These are phyloP conservation scores for Dynastes hyllus DNA, from an alignment of 2,888 invertebrate species.

Conservation along the genomic window DNA sequence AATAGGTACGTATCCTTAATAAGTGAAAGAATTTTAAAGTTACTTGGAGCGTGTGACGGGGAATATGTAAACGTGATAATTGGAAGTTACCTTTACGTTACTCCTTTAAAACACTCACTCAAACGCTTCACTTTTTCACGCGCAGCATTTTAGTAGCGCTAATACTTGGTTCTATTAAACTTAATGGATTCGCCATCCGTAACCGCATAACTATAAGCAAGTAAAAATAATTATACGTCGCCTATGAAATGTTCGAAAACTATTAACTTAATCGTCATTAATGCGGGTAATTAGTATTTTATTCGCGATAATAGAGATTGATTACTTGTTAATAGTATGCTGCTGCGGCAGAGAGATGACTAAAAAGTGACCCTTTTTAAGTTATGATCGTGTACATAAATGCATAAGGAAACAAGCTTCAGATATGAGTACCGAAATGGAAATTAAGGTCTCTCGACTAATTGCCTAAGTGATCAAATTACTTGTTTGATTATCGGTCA, in stretches of 20 bases:
- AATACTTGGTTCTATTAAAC: conserved; percentile 6
- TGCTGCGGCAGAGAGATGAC: neutral
- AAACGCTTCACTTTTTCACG: neutral
- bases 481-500: neutral
- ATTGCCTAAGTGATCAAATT: too few species aligned
- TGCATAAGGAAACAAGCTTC: neutral
- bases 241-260: conserved; percentile 8
- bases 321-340: conserved; percentile 25
- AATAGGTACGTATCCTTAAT: neutral
- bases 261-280: conserved; percentile 26
- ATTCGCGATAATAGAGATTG: conserved; percentile 32
- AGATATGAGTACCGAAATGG: neutral
- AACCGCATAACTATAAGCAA: conserved; percentile 5
- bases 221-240: conserved; percentile 16
- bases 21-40: neutral
- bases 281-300: conserved; percentile 23
- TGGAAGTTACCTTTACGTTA: neutral
- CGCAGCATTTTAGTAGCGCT: neutral
- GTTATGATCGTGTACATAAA: neutral
- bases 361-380: conserved; percentile 19
- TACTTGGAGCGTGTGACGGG: neutral
- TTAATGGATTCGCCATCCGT: conserved; percentile 1
- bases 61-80: conserved; percentile 10
- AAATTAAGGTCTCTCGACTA: neutral
- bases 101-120: neutral